These are phyloP conservation scores for Haliclona indistincta DNA, from an alignment of 37 sponge, comb jelly and placozoan species.

Conservation along the genomic window DNA sequence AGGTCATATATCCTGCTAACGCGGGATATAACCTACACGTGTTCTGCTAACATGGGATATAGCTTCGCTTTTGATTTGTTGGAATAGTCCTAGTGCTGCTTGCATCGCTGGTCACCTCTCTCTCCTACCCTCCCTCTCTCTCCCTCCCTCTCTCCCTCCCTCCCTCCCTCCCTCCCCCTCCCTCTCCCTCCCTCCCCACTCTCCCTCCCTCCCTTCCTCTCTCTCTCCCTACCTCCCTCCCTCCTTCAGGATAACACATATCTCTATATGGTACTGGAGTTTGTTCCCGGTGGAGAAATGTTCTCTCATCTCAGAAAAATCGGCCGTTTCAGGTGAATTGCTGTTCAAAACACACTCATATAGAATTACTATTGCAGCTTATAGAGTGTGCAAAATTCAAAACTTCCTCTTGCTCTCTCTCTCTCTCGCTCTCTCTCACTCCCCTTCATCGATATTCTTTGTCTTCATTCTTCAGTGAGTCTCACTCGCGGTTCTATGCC, in stretches of 20 bases:
- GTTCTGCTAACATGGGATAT: no score
- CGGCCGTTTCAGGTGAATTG: constrained; percentile 87
- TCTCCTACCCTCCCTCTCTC: no score
- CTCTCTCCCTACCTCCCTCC: no score
- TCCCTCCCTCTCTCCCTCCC: not conserved
- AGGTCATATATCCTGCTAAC: no score
- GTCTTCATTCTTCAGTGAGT: constrained; percentile 40
- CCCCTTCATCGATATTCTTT: no score
- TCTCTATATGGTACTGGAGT: constrained; percentile 99
- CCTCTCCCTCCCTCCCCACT: no score
- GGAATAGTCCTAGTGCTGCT: not conserved
- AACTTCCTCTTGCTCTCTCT: not conserved
- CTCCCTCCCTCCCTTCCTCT: no score
- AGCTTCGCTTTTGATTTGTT: not conserved
- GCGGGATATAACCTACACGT: no score
- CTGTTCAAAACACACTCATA: no score
- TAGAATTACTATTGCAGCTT: no score
- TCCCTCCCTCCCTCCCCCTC: not conserved
- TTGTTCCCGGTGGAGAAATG: constrained; percentile 96
- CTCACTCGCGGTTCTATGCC: constrained; percentile 95
- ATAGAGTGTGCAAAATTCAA: no score
- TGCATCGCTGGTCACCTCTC: not conserved
- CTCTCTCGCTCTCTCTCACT: no score
- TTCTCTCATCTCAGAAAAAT: constrained; percentile 94
- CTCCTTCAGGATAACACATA: constrained; percentile 90